Percentiles rank a stretch among this genome's conserved stretches.
These are phyloP conservation scores for Lacerta agilis DNA, from an alignment of 2,797 vertebrate species.

Conservation along the genomic window DNA sequence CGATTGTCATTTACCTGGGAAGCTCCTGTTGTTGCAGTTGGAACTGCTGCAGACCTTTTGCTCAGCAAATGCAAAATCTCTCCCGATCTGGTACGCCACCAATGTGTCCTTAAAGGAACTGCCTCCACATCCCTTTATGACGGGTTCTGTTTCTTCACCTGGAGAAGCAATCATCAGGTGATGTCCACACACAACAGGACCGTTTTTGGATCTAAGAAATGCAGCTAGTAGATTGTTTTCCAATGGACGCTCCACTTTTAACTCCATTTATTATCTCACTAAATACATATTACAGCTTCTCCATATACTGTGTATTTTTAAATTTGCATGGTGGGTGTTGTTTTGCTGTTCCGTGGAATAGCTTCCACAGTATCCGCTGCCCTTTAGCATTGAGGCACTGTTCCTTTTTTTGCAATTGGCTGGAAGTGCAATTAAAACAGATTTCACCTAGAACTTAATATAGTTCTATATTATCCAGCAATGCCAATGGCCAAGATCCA, in stretches of 20 bases:
- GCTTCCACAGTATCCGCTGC: too few species aligned
- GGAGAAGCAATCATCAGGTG: not conserved
- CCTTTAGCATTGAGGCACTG: not conserved
- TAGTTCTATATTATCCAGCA: not conserved
- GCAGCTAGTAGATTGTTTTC: not conserved
- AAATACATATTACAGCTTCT: too few species aligned
- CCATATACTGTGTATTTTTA: too few species aligned
- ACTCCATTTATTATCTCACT: not conserved
- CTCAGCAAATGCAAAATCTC: constrained; percentile 2
- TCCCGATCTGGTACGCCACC: constrained; percentile 4
- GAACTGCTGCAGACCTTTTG: not conserved
- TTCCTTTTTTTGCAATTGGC: not conserved
- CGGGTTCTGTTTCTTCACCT: constrained; percentile 3
- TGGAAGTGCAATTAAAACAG: not conserved
- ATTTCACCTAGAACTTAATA: not conserved
- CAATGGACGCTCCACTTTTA: not conserved
- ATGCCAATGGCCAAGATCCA: not conserved
- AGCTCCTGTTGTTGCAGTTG: constrained; percentile 21
- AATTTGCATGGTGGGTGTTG: too few species aligned
- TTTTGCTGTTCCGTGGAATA: too few species aligned
- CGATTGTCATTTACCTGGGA: not conserved
- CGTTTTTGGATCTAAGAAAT: not conserved
- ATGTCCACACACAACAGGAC: not conserved
- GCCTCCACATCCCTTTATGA: constrained; percentile 23
- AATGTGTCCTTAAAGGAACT: not conserved